Percentiles rank a stretch among this genome's conserved stretches.
phyloP scores from a whole-genome alignment of 2,113 vertebrate genomes.

The Balaeniceps rex region DNA sequence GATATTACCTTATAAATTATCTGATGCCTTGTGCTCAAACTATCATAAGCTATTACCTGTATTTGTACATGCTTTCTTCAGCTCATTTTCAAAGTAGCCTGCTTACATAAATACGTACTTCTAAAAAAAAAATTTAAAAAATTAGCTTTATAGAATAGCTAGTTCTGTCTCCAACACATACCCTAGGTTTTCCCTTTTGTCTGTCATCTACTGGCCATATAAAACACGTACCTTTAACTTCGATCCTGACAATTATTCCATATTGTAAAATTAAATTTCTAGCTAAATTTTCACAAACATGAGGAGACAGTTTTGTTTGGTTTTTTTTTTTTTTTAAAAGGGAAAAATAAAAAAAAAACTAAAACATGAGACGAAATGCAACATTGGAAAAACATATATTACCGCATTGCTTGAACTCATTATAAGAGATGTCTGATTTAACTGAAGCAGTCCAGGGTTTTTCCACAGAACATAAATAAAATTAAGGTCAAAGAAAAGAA shows the following conservation, averaged over 20 bases:
- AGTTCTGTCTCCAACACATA: background rate
- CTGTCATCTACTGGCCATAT: background rate
- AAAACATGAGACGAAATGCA: background rate
- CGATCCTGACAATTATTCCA: background rate
- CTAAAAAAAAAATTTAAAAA: background rate
- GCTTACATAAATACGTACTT: background rate
- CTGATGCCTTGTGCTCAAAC: background rate
- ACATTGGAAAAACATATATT: background rate
- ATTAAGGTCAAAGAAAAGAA: background rate
- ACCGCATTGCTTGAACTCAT: background rate
- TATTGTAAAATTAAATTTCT: background rate
- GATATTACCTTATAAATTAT: background rate
- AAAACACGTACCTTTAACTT: background rate
- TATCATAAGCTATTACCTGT: background rate
- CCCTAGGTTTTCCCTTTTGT: background rate
- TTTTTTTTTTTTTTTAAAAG: too few species aligned
- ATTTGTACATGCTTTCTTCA: background rate
- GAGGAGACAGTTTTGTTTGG: background rate
- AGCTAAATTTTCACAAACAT: background rate
- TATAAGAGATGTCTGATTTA: background rate
- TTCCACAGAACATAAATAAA: background rate
- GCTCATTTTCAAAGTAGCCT: background rate
- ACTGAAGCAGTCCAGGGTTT: background rate
- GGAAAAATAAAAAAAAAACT: background rate
- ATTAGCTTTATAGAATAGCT: background rate